Evolutionary conservation across 2,113 vertebrate species (phyloP), one percentile per base, ranked within the genome.

Genomic region (Oreocharis arfaki): DNA sequence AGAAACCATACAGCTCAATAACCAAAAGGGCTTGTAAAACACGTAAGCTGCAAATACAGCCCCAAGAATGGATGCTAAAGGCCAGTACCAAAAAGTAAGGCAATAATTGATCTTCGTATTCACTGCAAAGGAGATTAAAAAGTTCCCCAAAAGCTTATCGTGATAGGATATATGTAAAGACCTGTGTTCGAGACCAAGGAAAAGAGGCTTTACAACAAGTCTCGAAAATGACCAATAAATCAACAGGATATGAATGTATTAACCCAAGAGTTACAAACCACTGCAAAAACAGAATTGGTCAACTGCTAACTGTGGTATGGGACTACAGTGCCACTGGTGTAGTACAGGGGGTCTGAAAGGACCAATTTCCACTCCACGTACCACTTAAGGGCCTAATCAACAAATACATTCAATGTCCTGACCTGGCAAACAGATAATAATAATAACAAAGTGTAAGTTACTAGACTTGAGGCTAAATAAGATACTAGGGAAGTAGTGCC

Each of bases 401-500:
- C 37, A 91, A 80, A 69, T 5, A 55, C 0, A 0, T 20, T 63
- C 42, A 9, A 6, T 13, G 7, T 44, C 28, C 28, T 0, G 3
- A 42, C 33, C 35, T 37, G 41, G 52, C 19, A 61, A 76, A 49
- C 3, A 26, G 21, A 32, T 32, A 65, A 44, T 16, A 88, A 21
- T 1, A 75, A 41, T 18, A 81, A 37, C 4, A 1, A 71, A 14
- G 3, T 11, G 3, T 47, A 53, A 90, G 52, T 39, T 73, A 63
- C 33, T 32, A 65, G 11, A 79, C 16, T 49, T n/a, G 27, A 33
- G 53, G 41, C 47, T 92, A 82, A 82, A 30, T 26, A 85, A 57
- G 22, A 49, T 12, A 57, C 23, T 13, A 59, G 33, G 21, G 28
- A 71, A 76, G 22, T 3, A 59, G 23, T 41, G 52, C 27, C 32